These are phyloP conservation scores for Torymus texanus DNA, from an alignment of 2,888 invertebrate genomes.

Conservation along the genomic window DNA sequence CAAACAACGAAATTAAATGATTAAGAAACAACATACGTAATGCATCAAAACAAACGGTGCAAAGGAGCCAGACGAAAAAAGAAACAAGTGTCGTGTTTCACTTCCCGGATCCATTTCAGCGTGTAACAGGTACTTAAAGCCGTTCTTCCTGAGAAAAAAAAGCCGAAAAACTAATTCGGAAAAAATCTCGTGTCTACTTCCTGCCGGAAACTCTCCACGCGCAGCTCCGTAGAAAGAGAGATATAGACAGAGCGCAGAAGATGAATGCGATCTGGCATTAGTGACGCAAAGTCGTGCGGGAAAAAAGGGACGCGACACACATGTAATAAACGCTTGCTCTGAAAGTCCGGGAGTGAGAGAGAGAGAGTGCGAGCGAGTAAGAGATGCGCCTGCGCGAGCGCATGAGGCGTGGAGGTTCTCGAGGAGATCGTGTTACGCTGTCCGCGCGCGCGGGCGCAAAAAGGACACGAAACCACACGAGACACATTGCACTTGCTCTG, in stretches of 20 bases:
- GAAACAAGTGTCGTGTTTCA: not conserved
- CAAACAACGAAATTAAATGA: too few species aligned
- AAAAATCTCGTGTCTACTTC: too few species aligned
- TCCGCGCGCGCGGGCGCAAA: conserved; percentile 59
- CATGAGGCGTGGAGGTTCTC: conserved; percentile 53
- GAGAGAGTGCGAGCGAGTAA: not conserved
- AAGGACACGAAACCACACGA: conserved; percentile 64
- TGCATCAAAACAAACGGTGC: too few species aligned
- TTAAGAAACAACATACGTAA: too few species aligned
- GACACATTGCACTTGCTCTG: conserved; percentile 30
- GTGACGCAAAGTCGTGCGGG: conserved; percentile 12
- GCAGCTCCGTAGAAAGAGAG: too few species aligned
- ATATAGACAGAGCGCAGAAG: not conserved
- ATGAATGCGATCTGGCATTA: not conserved
- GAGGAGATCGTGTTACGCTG: conserved; percentile 65
- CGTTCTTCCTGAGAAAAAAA: too few species aligned
- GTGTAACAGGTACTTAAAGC: too few species aligned
- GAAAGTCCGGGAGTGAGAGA: too few species aligned
- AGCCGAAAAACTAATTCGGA: too few species aligned
- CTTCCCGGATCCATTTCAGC: not conserved
- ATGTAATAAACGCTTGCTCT: not conserved
- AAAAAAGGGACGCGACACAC: conserved; percentile 3
- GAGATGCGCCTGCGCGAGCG: not conserved
- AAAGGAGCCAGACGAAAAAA: not conserved
- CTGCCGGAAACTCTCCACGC: too few species aligned